Evolutionary conservation across 2,113 vertebrate genomes (phyloP), one percentile per base, ranked within the genome.

Genomic region (Odobenus rosmarus): DNA sequence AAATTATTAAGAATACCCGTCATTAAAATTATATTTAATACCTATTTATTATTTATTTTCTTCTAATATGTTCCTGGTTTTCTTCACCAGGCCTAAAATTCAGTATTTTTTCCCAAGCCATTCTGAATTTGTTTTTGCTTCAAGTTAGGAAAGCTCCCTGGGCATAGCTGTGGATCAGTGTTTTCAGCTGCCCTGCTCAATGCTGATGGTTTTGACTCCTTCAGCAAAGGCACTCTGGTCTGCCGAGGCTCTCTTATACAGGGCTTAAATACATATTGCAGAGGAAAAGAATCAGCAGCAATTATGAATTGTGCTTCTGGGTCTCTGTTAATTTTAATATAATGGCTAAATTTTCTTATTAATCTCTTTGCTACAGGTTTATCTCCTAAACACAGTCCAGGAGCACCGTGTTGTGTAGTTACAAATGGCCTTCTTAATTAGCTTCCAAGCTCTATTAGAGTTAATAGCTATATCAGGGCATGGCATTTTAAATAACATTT

Each of bases 41-140:
- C 12, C 76, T 90, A 3, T 62, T 90, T 67, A 83, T 42, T 86
- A 18, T 83, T 74, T 87, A 28, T 94, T 97, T 59, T 88, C 59
- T 77, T 91, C 71, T 72, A 42, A 93, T 39, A 95, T 24, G 2
- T 89, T 83, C 88, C 77, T 86, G n/a, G 39, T 81, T 96, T 95
- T 88, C 88, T 93, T 96, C 86, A 71, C 23, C 24, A 79, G 31
- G 33, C 23, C 33, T 62, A 51, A 55, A 83, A 71, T 90, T 51
- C 33, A 55, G 61, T 94, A 15, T 69, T 84, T 84, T 82, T 31
- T 85, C 91, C 55, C 13, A 69, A 67, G 10, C 31, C 46, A 24
- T 94, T 96, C 62, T 93, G 72, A 82, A 71, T 91, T 88, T 97
- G 67, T 72, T 93, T 88, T 81, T 76, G 88, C 69, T 94, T 97